Evolutionary conservation across 2,113 vertebrate genomes (phyloP), one percentile per base, ranked within the genome.

Genomic region (Phylloscopus trochiloides): DNA sequence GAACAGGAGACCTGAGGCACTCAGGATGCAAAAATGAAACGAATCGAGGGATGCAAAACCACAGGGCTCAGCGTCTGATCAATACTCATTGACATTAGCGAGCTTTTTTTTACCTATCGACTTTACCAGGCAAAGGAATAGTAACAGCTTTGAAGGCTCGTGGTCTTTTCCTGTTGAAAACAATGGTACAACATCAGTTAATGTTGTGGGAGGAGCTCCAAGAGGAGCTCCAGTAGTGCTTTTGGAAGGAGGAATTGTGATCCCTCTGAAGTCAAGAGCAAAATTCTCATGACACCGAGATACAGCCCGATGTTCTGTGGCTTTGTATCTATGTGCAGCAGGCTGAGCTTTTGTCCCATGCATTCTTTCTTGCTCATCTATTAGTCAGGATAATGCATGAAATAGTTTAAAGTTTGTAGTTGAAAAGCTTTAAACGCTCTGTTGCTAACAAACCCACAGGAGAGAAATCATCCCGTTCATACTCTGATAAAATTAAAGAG

Each of bases 351-450:
- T 50, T 32, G 79, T 50, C 70, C 88, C 24, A 43, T 43, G 58
- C 94, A 79, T 98, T 97, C 97, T 97, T 97, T 98, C 97, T 97
- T 97, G 96, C 97, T 97, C 72, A 68, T 86, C 63, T 68, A 24
- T 82, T 80, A 92, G 95, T 84, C 95, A 96, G 89, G 86, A 91
- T 86, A 89, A 95, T 95, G 96, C 97, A 96, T 96, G 96, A 94
- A 81, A 74, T 77, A 94, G 79, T 93, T 96, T 86, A 68, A 95
- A 45, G 62, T 74, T 94, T 61, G 78, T 85, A 93, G 86, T 85
- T 78, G 70, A 94, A 92, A 97, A 95, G 80, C 82, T 94, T 96
- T 92, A 67, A 92, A 81, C 9, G 59, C 92, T 96, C 67, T 78
- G 76, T 93, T 92, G 92, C 83, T 95, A 91, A 74, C 63, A 94